Evolutionary conservation across 2,888 invertebrate genomes (phyloP), one percentile per base, ranked within the genome.

Genomic region (Lycocerus yunnanus): DNA sequence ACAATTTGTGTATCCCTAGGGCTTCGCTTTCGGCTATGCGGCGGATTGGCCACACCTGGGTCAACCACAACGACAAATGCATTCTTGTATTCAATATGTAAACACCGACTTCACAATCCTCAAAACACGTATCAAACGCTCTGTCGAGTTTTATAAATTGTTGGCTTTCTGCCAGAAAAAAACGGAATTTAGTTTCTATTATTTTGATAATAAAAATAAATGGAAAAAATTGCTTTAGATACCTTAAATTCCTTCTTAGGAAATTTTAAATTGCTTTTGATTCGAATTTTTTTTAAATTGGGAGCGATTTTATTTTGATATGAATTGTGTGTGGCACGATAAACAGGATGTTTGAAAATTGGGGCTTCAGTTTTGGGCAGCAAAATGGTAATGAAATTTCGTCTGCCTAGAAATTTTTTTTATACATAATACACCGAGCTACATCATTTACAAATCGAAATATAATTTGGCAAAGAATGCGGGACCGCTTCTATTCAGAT

Each of bases 1-100:
- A 71, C 76, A 76, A 76, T 76, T 76, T 76, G 73, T 76, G 68
- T 69, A 71, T 76, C 76, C 76, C 76, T 43, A 21, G 76, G 71
- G 76, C 60, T 73, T 76, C 67, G 71, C 68, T 70, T 75, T 76
- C 68, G 73, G 76, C 68, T 73, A 66, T 71, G 68, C 63, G 70
- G 72, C 65, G 72, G 70, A 75, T 70, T 72, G 75, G 67, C 67
- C 69, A 71, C 76, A 76, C 76, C 76, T 76, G 76, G 66, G 73
- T 71, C 71, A 73, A 73, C 73, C 73, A 60, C 71, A 68, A 73
- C 73, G 69, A 76, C 76, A 73, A 76, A 76, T 76, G 71, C 76
- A 76, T 76, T 73, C 76, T 66, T 68, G 68, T 71, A 68, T 71
- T 74, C 76, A 76, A 73, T 75, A 73, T 75, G 73, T 73, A 75